Evolutionary conservation across 2,888 invertebrate species (phyloP).

Genomic region (Pecten maximus): DNA sequence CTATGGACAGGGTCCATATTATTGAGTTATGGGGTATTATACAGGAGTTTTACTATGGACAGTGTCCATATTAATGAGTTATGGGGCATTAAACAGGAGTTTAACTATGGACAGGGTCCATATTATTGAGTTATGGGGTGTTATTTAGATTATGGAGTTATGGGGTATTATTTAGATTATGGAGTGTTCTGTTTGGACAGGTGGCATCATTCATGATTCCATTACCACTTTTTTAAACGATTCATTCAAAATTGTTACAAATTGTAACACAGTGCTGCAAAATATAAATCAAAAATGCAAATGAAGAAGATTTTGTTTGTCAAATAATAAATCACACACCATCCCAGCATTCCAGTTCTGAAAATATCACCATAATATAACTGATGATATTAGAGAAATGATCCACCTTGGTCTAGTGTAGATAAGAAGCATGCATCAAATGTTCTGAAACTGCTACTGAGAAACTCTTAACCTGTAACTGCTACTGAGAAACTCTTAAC

Average conservation of each 20-base stretch:
- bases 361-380: not conserved
- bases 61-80: no score
- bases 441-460: not conserved
- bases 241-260: not conserved
- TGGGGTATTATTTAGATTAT: no score
- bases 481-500: no score
- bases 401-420: not conserved
- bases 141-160: no score
- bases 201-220: not conserved
- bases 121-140: no score
- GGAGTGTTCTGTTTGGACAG: not conserved
- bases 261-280: not conserved
- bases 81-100: no score
- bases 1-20: no score
- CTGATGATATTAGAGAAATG: not conserved
- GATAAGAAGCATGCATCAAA: not conserved
- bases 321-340: not conserved
- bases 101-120: no score
- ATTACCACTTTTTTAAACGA: not conserved
- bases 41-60: no score
- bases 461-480: no score
- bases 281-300: not conserved
- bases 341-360: conserved; percentile 13
- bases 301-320: not conserved
- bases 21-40: no score